Base-by-base conservation (phyloP, 2,888 invertebrate genomes). In the Pilophorus perplexus region DNA sequence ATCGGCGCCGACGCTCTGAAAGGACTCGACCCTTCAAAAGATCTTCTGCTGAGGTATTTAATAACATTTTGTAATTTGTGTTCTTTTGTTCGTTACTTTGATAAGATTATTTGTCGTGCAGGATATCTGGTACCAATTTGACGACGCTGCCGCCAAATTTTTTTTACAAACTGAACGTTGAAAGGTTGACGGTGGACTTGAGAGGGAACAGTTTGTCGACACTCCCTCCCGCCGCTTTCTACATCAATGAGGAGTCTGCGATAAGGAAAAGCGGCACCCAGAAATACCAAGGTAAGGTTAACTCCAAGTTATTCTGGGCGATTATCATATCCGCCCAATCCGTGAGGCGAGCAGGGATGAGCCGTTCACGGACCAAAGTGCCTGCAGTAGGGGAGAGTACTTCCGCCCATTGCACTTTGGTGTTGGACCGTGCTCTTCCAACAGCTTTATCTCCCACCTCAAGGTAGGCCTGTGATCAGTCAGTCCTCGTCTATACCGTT, bases 171-270 rank as follows among this genome's bases (percentile, higher is more conserved):
- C 44, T 69, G 1, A 54, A 55, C 23, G 27, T 52, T 14, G 44
- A 48, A n/a, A 22, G 18, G 22, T 81, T 93, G 66, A 86, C 86
- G 42, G 82, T 94, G 69, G 92, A 93, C 78, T 80, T 93, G 71
- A 85, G 89, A 69, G 83, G 86, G 75, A 93, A 94, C 79, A 84
- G 85, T 78, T 82, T 93, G 74, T 83, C 85, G 23, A 84, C 8
- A 23, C 28, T 65, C 1, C 44, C 54, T 8, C 55, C 55, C 14
- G 20, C 12, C 10, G 28, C 62, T 10, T 62, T 62, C 20, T 62
- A 62, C 62, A 62, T 62, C 62, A 28, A 60, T 64, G 22, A 44
- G 60, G 38, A 37, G 44, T 16, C 55, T 33, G 44, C 64, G 50
- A 67, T 66, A 37, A 20, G 70, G 46, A 22, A 66, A 60, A 23